Conservation (phyloP, 2,113 vertebrate genomes). For the Gallinago undulata region DNA sequence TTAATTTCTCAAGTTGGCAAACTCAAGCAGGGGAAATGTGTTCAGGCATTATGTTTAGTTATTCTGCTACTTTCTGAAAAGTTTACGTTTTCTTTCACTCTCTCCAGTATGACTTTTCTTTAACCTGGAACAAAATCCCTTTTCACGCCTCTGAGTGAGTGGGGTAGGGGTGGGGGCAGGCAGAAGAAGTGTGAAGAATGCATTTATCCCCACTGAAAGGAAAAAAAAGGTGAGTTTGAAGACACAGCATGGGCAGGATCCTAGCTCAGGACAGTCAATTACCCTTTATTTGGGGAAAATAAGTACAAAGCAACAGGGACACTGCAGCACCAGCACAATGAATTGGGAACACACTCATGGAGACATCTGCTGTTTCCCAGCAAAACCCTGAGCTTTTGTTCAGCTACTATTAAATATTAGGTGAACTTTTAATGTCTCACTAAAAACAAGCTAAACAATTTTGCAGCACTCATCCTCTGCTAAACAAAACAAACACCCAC, state of each 20-base stretch:
- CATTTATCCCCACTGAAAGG: not conserved
- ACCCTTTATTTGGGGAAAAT: not conserved
- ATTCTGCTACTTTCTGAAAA: not conserved
- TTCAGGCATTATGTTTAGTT: not conserved
- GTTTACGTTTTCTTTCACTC: not conserved
- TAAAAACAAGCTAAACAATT: slow-evolving; percentile 2
- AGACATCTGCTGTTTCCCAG: not conserved
- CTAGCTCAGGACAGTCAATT: not conserved
- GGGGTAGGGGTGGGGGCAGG: too few species aligned
- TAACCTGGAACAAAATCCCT: not conserved
- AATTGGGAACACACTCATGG: not conserved
- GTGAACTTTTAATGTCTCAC: not conserved
- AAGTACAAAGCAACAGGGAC: not conserved
- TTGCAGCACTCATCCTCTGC: not conserved
- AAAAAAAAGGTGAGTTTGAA: not conserved
- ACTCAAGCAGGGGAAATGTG: not conserved
- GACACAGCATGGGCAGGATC: not conserved
- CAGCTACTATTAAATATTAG: not conserved
- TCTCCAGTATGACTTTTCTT: not conserved
- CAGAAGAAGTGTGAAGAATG: not conserved
- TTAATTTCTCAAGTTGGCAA: not conserved
- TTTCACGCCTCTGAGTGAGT: not conserved
- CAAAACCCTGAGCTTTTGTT: not conserved
- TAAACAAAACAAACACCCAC: slow-evolving; percentile 47
- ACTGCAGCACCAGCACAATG: not conserved